Base-by-base conservation (phyloP, 2,888 invertebrate species). In the Heliconius cydno region DNA sequence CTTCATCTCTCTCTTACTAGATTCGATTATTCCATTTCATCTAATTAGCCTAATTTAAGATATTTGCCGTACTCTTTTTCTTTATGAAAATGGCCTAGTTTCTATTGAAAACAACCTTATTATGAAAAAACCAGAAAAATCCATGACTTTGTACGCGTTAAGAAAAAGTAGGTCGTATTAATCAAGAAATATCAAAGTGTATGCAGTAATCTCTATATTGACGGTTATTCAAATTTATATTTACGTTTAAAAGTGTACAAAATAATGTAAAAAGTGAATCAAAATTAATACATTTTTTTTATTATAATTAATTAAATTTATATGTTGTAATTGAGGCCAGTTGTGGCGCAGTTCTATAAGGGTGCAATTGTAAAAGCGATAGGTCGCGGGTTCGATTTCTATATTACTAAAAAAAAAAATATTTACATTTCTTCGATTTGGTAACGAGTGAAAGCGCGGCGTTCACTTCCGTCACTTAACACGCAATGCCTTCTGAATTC, bases 11-110 rank as follows among this genome's bases (percentile, higher is more conserved):
- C 63, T 70, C 71, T 77, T 63, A 70, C 70, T 77, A 60, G 67
- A 63, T 77, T 77, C 46, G 77, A 77, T 65, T 65, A 77, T 72
- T 66, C 28, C 63, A 38, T 65, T 72, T 66, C 41, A 75, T 46
- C 71, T 77, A 77, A 77, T 77, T 77, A 77, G 77, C 65, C 46
- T 77, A 46, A 77, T 71, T 77, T 72, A 77, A 65, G 77, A 77
- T 70, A 65, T 60, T 63, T 72, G 63, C 65, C 28, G 63, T 28
- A 77, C 68, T 77, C 66, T 60, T 77, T 46, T 77, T 77, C 57
- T 60, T 66, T 75, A 22, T 41, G 19, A 66, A 65, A 75, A 65
- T 41, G 63, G 25, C 65, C 66, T 75, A 41, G 66, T 65, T 65
- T 66, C 41, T 63, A 73, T 41, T 75, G 65, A 65, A 46, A 41